Percentiles rank a stretch among this genome's conserved stretches.
Evolutionary conservation across 2,888 invertebrate genomes (phyloP).

Genomic region (Notodonta ziczac): DNA sequence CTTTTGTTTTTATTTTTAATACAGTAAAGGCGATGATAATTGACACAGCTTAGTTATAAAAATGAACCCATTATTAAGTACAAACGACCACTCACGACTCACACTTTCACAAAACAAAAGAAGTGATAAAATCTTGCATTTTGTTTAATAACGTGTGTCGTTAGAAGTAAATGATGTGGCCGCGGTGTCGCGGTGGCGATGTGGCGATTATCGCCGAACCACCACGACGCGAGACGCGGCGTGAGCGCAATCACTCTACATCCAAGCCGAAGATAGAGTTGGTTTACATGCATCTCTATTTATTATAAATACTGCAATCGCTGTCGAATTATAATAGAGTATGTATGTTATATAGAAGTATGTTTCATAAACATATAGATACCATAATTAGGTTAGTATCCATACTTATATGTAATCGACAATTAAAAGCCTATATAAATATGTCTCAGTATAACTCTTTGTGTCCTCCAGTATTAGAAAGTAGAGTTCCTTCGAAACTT

Average conservation of each 20-base stretch:
- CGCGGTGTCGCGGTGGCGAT: slow-evolving; percentile 45
- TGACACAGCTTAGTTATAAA: slow-evolving; percentile 5
- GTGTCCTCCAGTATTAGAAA: background rate
- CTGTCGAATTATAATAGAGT: no score
- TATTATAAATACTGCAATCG: background rate
- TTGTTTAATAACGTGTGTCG: slow-evolving; percentile 80
- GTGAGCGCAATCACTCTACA: slow-evolving; percentile 39
- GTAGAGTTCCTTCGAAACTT: background rate
- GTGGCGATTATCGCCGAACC: slow-evolving; percentile 54
- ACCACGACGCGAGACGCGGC: slow-evolving; percentile 42
- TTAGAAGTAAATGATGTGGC: slow-evolving; percentile 74
- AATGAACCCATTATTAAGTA: slow-evolving; percentile 30
- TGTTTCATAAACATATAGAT: no score
- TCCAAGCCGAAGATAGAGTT: slow-evolving; percentile 26
- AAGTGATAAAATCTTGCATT: slow-evolving; percentile 77
- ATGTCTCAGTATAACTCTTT: no score
- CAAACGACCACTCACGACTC: slow-evolving; percentile 42
- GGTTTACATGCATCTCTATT: slow-evolving; percentile 38
- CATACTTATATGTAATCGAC: no score
- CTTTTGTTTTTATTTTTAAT: no score
- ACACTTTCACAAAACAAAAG: slow-evolving; percentile 74
- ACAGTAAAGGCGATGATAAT: background rate
- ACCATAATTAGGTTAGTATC: no score
- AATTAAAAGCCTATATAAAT: no score
- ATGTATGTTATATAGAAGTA: no score